Base-by-base conservation (phyloP, 1,140 invertebrate species). In the Heliconius congener region DNA sequence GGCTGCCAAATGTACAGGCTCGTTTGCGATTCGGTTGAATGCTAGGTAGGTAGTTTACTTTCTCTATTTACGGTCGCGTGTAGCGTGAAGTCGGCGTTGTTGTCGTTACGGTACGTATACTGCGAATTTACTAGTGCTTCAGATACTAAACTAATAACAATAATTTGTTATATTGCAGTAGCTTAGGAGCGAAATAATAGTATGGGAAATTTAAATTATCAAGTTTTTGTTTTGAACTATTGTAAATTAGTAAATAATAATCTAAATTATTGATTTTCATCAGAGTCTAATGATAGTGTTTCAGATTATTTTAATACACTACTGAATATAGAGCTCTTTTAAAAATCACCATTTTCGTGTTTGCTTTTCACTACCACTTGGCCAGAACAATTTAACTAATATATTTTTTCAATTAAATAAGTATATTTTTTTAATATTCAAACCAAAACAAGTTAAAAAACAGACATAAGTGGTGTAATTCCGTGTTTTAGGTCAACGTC, bases 1-100 rank as follows among this genome's bases (percentile, higher is more conserved):
- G 72, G 13, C 23, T 50, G 46, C 72, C 52, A 73, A 73, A 73
- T 52, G 39, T 73, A 73, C n/a, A 50, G 16, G 72, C 39, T 73
- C 72, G 72, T 73, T 73, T 73, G 72, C 42, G 72, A 50, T 50
- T 73, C 46, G 72, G 72, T 73, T 50, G 72, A 73, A 73, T 52
- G 42, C 72, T 39, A 50, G 72, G 72, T 73, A 27, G 30, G n/a
- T 73, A 73, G 72, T 73, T 73, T 30, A 73, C 46, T 73, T 73
- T 50, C 39, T 30, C 72, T 50, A 73, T 73, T 73, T 73, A 73
- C 46, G 72, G 72, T 52, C 42, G 42, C 46, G 72, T 73, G 72
- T 52, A 50, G 42, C 46, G 72, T 30, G 27, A 30, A 73, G 72
- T 73, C 72, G 50, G 72, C 46, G 27, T 52, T 50, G 72, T 50